A percentile compares a stretch with the other conserved stretches of the same genome.
Evolutionary conservation across 2,797 vertebrate species (phyloP).

Genomic region (Leuciscus waleckii): DNA sequence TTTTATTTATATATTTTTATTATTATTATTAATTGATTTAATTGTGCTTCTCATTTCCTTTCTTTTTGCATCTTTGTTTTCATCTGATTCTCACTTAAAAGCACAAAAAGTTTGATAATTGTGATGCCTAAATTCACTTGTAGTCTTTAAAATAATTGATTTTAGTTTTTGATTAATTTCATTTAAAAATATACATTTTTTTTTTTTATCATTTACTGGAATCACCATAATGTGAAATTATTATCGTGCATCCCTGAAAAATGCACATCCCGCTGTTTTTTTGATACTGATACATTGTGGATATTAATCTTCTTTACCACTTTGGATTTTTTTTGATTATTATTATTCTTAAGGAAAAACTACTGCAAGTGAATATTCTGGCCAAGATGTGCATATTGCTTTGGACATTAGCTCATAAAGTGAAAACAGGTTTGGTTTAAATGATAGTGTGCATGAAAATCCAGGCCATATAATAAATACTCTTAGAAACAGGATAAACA

Average conservation of each 20-base stretch:
- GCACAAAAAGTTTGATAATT: not conserved
- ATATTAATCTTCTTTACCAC: not conserved
- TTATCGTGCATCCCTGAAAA: not conserved
- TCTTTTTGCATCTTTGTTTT: not conserved
- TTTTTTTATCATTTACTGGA: not conserved
- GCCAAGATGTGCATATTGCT: not conserved
- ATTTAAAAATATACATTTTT: not conserved
- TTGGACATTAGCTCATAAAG: conserved; percentile 2
- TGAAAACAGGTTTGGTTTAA: conserved; percentile 11
- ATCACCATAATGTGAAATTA: not conserved
- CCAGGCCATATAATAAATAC: not conserved
- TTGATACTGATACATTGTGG: not conserved
- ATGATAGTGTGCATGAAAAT: conserved; percentile 1
- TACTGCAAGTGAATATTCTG: not conserved
- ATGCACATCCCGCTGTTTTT: not conserved
- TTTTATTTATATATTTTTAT: no score
- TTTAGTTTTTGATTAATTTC: not conserved
- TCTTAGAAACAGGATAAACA: not conserved
- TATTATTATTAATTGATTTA: not conserved
- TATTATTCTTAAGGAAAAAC: not conserved
- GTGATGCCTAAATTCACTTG: not conserved
- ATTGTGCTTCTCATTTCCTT: not conserved
- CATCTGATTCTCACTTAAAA: not conserved
- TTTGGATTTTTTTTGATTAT: no score
- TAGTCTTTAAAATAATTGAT: not conserved